phyloP scores from a whole-genome alignment of 1,140 invertebrate species.

The Macrobrachium rosenbergii region DNA sequence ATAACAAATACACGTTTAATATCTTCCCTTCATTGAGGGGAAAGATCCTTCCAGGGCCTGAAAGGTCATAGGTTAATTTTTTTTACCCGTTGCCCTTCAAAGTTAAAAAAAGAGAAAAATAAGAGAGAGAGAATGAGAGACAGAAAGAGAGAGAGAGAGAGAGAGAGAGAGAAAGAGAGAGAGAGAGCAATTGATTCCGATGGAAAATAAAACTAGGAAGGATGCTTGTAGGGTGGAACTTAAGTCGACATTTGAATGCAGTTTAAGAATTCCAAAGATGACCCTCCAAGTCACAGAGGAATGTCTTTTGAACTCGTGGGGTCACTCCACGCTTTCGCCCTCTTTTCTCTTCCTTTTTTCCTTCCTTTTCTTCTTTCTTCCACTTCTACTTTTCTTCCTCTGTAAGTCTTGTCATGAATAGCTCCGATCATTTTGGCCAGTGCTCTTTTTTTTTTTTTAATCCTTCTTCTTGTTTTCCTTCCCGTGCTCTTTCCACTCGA shows the following conservation, averaged over 20 bases:
- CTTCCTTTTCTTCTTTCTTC: neutral
- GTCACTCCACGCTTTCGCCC: neutral
- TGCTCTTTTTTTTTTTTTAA: too few species aligned
- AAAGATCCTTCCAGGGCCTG: too few species aligned
- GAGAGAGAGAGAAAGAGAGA: neutral
- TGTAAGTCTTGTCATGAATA: too few species aligned
- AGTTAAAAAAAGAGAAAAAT: neutral
- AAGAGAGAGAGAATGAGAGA: neutral
- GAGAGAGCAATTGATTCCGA: neutral
- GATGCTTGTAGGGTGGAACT: neutral
- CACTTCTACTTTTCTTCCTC: neutral
- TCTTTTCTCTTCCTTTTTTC: neutral
- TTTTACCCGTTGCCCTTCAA: too few species aligned
- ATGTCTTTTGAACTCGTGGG: conserved; percentile 6
- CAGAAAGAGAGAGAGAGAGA: neutral
- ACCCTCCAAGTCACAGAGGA: conserved; percentile 16
- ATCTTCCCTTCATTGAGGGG: neutral
- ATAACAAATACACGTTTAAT: conserved; percentile 19
- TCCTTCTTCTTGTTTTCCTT: too few species aligned
- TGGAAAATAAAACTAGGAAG: neutral
- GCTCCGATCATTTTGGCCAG: too few species aligned
- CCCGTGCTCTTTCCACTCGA: too few species aligned
- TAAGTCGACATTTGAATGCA: conserved; percentile 7
- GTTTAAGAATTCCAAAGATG: conserved; percentile 24
- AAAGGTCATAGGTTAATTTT: too few species aligned